Evolutionary conservation across 2,113 vertebrate species (phyloP).

Genomic region (Tyto alba): DNA sequence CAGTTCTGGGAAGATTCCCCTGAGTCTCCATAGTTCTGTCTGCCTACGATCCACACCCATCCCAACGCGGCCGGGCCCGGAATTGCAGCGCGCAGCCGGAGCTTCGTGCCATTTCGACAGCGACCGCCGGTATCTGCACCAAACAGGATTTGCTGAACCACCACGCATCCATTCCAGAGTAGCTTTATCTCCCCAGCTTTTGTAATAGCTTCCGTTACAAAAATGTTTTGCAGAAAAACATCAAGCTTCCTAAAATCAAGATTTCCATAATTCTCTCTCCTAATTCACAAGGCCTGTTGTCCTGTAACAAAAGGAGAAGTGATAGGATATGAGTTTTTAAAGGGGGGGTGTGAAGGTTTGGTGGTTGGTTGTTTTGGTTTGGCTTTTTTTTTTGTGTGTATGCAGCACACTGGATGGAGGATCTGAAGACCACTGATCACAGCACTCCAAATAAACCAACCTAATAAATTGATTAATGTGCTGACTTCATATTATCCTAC

Average conservation of each 20-base stretch:
- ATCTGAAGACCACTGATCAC: background rate
- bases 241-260: background rate
- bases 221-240: background rate
- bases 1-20: background rate
- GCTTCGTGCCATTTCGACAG: accelerated
- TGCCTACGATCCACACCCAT: background rate
- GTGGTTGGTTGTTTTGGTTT: too few relatives aligned
- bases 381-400: background rate
- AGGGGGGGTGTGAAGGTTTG: accelerated
- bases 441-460: background rate
- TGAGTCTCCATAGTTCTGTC: accelerated
- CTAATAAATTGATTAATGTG: background rate
- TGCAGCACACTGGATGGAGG: background rate
- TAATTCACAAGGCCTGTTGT: background rate
- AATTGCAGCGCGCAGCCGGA: accelerated
- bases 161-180: accelerated
- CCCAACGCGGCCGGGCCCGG: accelerated
- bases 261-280: background rate
- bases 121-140: background rate
- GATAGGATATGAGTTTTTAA: background rate
- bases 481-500: background rate
- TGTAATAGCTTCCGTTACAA: background rate
- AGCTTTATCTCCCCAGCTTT: background rate
- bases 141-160: background rate
- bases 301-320: background rate